Base-by-base conservation (phyloP, 2,797 vertebrate genomes). In the Hydrophis major region DNA sequence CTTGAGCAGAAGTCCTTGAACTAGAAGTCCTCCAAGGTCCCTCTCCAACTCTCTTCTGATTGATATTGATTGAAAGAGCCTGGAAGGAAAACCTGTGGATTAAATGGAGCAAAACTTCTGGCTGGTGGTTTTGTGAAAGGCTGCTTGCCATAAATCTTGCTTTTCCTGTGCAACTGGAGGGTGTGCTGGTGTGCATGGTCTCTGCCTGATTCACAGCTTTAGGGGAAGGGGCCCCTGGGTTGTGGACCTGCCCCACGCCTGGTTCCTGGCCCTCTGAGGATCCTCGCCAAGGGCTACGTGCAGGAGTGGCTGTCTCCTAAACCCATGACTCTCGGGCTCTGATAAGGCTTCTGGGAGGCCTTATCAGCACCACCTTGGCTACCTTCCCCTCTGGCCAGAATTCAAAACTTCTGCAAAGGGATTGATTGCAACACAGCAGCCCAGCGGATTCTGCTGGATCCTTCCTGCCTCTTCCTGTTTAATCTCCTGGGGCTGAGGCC, bases 181-280 rank as follows among this genome's bases (percentile, higher is more conserved):
- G 2, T 20, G 8, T 2, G 18, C 42, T 13, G 1, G 13, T n/a
- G 16, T 0, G n/a, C 11, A 2, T 4, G 20, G 3, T 3, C 18
- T 16, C 27, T 5, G 25, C 28, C 10, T n/a, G 27, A n/a, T n/a
- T 28, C 61, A 4, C 1, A 0, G 83, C 74, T 20, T 53, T 7
- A 18, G 25, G 22, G 20, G 22, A 25, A 47, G 13, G 47, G 12
- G 42, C n/a, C 5, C 0, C 12, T 11, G 59, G 12, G 4, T 66
- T 42, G 6, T 37, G 50, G 86, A 42, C 60, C 55, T 3, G 50
- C 3, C 20, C 32, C 12, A 59, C 16, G 6, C 28, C 69, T 37
- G 10, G 4, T 50, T 25, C 5, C 42, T 20, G 69, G 12, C 63
- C 32, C 69, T 20, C 0, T 3, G 14, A 7, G n/a, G 69, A 8